These are phyloP conservation scores for Ophthalmolycus amberensis DNA, from an alignment of 2,113 vertebrate genomes.

Conservation along the genomic window DNA sequence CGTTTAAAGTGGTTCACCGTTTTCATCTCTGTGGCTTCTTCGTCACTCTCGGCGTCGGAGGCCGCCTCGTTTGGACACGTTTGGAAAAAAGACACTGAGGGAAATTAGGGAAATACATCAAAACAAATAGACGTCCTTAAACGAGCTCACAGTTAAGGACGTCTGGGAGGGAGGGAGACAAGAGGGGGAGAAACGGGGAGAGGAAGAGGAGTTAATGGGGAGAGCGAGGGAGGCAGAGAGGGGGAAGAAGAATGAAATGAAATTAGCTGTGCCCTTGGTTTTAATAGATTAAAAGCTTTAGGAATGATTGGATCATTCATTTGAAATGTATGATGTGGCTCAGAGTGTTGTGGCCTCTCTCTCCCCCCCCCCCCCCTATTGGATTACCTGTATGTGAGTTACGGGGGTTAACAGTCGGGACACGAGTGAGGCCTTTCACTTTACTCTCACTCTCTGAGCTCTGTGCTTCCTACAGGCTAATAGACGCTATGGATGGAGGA, in stretches of 20 bases:
- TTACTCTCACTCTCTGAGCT: background rate
- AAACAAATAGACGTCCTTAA: constrained; percentile 67
- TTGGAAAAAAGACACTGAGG: constrained; percentile 19
- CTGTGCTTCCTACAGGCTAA: background rate
- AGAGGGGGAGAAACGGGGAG: background rate
- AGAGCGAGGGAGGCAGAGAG: background rate
- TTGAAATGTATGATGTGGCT: constrained; percentile 66
- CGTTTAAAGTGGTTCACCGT: background rate
- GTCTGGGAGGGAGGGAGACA: background rate
- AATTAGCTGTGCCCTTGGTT: constrained; percentile 76
- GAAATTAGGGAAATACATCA: constrained; percentile 65
- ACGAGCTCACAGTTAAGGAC: constrained; percentile 60
- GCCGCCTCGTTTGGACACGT: constrained; percentile 43
- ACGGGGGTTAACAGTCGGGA: constrained; percentile 34
- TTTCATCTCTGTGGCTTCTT: constrained; percentile 13
- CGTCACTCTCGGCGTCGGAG: background rate
- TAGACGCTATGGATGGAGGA: background rate
- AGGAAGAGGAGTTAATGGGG: background rate
- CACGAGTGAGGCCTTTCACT: constrained; percentile 12
- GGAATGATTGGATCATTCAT: constrained; percentile 74
- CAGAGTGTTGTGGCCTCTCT: background rate
- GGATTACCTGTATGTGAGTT: constrained; percentile 62
- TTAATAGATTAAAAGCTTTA: constrained; percentile 80
- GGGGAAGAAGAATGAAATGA: constrained; percentile 55
- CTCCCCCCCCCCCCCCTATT: constrained; percentile 31